Evolutionary conservation across 2,888 invertebrate species (phyloP).

Genomic region (Stenolophus ochropezus): DNA sequence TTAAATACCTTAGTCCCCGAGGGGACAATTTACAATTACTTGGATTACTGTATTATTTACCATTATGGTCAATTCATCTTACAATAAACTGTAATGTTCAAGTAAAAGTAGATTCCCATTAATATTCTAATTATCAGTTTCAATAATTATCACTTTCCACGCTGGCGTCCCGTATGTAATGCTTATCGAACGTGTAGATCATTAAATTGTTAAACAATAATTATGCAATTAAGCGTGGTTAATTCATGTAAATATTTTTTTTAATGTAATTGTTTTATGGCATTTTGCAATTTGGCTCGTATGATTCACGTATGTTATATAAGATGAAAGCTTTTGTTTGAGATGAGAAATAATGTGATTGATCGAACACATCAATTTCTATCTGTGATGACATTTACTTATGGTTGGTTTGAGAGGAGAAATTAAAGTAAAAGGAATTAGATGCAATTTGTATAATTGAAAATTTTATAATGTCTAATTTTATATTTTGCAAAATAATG

Average conservation of each 20-base stretch:
- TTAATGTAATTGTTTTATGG: conserved; percentile 1
- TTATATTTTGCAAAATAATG: too few relatives aligned
- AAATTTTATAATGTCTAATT: too few relatives aligned
- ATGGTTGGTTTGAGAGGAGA: neutral
- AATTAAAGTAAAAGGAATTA: neutral
- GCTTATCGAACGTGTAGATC: neutral
- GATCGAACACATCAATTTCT: neutral
- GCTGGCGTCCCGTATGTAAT: neutral
- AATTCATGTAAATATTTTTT: neutral
- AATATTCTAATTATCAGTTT: neutral
- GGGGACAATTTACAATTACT: neutral
- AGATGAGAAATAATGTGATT: neutral
- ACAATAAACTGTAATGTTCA: neutral
- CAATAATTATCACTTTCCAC: conserved; percentile 4
- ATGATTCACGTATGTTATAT: neutral
- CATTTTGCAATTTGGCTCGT: neutral
- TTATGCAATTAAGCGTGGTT: neutral
- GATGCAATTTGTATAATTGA: neutral
- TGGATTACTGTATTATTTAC: neutral
- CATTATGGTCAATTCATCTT: neutral
- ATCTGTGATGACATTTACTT: neutral
- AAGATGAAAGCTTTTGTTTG: neutral
- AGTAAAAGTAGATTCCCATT: neutral
- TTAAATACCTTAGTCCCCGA: neutral
- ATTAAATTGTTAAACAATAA: conserved; percentile 5